Percentiles rank a stretch among this genome's conserved stretches.
Conservation (phyloP, 2,888 invertebrate species). For the Euzophera pinguis region DNA sequence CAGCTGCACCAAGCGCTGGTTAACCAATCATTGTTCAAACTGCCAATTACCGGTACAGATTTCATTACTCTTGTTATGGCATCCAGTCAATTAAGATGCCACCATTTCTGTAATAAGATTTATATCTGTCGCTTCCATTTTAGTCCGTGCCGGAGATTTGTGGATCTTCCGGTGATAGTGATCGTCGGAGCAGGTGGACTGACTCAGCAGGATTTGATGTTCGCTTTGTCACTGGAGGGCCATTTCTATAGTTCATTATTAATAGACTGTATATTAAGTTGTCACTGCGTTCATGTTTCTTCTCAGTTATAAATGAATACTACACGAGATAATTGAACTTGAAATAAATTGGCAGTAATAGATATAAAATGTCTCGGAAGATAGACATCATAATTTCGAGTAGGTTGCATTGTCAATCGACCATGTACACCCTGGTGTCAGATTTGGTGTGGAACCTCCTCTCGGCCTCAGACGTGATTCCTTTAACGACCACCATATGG, state of each 20-base stretch:
- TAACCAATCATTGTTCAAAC: not conserved
- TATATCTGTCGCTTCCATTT: constrained; percentile 7
- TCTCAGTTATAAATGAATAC: too few relatives aligned
- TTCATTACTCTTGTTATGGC: constrained; percentile 4
- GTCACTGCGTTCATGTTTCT: too few relatives aligned
- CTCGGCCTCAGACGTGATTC: too few relatives aligned
- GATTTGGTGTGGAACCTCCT: too few relatives aligned
- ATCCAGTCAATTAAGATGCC: not conserved
- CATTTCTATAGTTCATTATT: not conserved
- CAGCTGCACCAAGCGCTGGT: too few relatives aligned
- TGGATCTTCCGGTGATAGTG: constrained; percentile 1
- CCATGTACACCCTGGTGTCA: too few relatives aligned
- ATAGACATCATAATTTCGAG: too few relatives aligned
- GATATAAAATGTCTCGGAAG: too few relatives aligned
- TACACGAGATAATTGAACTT: too few relatives aligned
- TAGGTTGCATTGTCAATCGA: too few relatives aligned
- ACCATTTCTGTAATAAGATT: not conserved
- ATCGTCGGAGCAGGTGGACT: not conserved
- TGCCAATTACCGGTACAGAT: not conserved
- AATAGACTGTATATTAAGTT: not conserved
- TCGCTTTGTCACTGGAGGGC: not conserved
- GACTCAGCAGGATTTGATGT: not conserved
- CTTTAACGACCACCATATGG: too few relatives aligned
- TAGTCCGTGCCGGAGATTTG: not conserved
- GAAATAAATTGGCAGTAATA: too few relatives aligned